Evolutionary conservation across 2,888 invertebrate species (phyloP).

Genomic region (Arctia plantaginis): DNA sequence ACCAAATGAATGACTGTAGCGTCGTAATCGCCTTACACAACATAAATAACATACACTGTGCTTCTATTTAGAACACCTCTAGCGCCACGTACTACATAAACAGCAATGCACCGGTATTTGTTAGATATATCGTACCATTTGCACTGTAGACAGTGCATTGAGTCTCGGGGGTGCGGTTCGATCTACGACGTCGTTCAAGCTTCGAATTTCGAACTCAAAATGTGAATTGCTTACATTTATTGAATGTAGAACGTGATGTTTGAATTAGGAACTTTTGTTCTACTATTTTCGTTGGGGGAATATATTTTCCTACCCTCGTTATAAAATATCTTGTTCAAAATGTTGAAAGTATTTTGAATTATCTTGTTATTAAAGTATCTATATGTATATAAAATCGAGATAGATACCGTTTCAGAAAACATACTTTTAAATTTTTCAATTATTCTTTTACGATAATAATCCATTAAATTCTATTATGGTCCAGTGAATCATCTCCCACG

Average conservation of each 20-base stretch:
- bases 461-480: no score
- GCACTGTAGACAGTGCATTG: constrained; percentile 40
- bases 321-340: neutral
- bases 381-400: neutral
- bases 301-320: neutral
- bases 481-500: no score
- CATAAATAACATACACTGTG: constrained; percentile 19
- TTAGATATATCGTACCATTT: constrained; percentile 51
- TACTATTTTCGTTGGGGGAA: constrained; percentile 13
- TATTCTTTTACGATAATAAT: no score
- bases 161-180: constrained; percentile 26
- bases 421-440: no score
- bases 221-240: constrained; percentile 43
- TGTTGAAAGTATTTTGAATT: neutral
- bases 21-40: constrained; percentile 19
- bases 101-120: constrained; percentile 48
- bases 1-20: constrained; percentile 17
- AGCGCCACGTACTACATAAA: constrained; percentile 29
- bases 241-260: constrained; percentile 33
- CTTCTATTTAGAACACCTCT: constrained; percentile 14
- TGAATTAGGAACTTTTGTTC: constrained; percentile 24
- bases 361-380: neutral
- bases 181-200: constrained; percentile 33
- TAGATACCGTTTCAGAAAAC: no score
- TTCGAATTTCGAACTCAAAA: constrained; percentile 39